Conservation (phyloP, 2,888 invertebrate genomes). For the Deilephila porcellus region DNA sequence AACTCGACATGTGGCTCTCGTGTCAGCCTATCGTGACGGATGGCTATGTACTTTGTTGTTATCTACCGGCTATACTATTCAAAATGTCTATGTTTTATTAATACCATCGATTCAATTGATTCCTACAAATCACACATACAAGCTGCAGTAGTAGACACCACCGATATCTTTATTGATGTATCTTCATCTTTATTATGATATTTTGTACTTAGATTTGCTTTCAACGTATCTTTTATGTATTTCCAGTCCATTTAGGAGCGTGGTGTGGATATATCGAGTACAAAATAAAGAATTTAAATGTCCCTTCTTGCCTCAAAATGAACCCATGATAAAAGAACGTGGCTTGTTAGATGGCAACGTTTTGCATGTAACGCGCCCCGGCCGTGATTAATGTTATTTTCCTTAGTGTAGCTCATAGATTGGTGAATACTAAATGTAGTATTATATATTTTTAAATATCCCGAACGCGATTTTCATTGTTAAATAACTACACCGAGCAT, state of each 20-base stretch:
- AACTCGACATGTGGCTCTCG: conserved; percentile 15
- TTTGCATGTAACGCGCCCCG: background rate
- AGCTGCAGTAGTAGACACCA: background rate
- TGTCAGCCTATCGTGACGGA: conserved; percentile 22
- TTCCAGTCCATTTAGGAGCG: background rate
- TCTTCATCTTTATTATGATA: too few relatives aligned
- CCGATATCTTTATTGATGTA: background rate
- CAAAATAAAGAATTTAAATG: background rate
- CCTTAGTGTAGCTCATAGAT: background rate
- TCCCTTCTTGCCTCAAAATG: background rate
- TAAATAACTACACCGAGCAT: too few relatives aligned
- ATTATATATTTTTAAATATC: conserved; percentile 1
- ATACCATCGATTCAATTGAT: background rate
- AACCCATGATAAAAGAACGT: background rate
- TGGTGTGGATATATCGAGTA: background rate
- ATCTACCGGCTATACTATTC: conserved; percentile 11
- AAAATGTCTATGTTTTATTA: conserved; percentile 8
- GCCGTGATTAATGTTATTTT: background rate
- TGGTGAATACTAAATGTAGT: conserved; percentile 1
- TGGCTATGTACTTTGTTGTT: background rate
- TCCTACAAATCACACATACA: background rate
- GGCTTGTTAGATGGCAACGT: conserved; percentile 16
- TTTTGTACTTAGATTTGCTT: background rate
- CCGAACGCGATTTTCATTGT: background rate
- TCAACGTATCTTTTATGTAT: background rate